A percentile compares a stretch with the other conserved stretches of the same genome.
Conservation (phyloP, 2,888 invertebrate species). For the Phrixothrix hirtus region DNA sequence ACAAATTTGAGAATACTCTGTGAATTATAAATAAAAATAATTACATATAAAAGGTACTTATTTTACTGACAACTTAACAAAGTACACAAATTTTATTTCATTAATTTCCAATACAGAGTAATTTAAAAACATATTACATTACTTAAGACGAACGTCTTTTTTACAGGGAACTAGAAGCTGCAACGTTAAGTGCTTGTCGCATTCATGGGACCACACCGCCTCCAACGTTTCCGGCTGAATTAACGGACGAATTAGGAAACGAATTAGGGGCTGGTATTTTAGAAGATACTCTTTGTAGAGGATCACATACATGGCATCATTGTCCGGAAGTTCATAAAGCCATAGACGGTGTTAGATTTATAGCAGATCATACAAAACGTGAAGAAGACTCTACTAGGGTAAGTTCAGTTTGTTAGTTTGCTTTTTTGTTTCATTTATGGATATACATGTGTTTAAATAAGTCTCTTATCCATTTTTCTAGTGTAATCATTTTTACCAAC, state of each 20-base stretch:
- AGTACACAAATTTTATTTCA: too few species aligned
- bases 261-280: constrained; percentile 48
- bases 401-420: too few species aligned
- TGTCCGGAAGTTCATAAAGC: constrained; percentile 92
- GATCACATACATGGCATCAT: constrained; percentile 80
- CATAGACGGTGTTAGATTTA: constrained; percentile 89
- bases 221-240: constrained; percentile 58
- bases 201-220: constrained; percentile 66
- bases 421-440: too few species aligned
- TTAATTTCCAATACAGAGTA: too few species aligned
- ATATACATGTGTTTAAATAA: too few species aligned
- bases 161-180: constrained; percentile 61
- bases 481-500: too few species aligned
- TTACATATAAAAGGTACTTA: too few species aligned
- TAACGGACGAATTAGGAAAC: constrained; percentile 56
- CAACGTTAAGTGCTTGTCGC: constrained; percentile 61
- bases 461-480: too few species aligned
- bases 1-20: too few species aligned
- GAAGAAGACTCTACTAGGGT: constrained; percentile 92
- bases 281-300: constrained; percentile 52
- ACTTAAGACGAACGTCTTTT: neutral
- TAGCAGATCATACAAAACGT: constrained; percentile 89
- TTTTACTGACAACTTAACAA: neutral
- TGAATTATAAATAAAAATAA: too few species aligned
- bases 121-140: neutral